Percentiles rank a stretch among this genome's conserved stretches.
Conservation (phyloP, 2,888 invertebrate genomes). For the Branchellion lobata region DNA sequence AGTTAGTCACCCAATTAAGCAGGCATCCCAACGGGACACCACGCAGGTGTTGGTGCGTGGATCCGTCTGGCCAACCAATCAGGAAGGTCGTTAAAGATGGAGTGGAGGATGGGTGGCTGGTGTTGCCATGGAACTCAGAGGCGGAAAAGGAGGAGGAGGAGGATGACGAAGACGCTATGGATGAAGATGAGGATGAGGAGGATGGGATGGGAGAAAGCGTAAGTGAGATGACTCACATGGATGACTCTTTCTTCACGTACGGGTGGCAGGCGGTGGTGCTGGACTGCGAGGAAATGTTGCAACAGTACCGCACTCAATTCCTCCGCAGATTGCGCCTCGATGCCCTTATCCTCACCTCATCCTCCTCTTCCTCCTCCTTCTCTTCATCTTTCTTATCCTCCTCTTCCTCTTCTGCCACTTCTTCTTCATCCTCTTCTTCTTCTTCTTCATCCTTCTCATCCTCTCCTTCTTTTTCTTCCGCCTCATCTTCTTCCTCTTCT, state of each 20-base stretch:
- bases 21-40: too few relatives aligned
- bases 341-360: neutral
- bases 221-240: neutral
- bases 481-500: neutral
- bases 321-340: neutral
- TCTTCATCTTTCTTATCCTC: neutral
- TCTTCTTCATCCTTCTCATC: neutral
- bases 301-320: constrained; percentile 15
- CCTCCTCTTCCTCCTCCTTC: neutral
- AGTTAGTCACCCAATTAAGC: too few relatives aligned
- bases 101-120: constrained; percentile 6
- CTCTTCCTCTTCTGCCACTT: neutral
- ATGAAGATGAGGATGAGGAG: neutral
- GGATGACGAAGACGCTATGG: neutral
- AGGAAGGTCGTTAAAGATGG: constrained; percentile 15
- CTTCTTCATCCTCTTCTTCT: neutral
- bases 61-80: constrained; percentile 20
- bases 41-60: constrained; percentile 37
- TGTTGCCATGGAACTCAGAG: constrained; percentile 12
- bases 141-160: neutral
- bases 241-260: constrained; percentile 36
- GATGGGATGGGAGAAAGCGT: neutral
- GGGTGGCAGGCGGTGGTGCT: constrained; percentile 29
- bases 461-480: neutral
- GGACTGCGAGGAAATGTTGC: constrained; percentile 19